Evolutionary conservation across 92 coral and sea anemone genomes (phyloP).

Genomic region (Plumapathes pennacea): DNA sequence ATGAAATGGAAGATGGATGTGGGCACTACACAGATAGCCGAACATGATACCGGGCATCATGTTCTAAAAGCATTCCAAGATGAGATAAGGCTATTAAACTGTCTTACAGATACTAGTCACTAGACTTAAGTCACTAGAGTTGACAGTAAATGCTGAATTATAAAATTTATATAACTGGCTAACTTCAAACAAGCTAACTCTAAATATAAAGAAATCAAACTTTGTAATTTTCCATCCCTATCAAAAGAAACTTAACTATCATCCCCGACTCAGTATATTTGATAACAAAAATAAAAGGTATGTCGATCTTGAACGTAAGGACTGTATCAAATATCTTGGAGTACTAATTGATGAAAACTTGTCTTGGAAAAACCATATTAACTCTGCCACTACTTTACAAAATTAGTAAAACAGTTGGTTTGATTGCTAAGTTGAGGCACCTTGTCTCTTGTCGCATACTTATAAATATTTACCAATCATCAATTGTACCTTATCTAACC

Average conservation of each 20-base stretch:
- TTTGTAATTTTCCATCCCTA: slow-evolving; percentile 18
- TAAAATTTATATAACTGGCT: slow-evolving; percentile 6
- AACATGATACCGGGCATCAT: too few relatives aligned
- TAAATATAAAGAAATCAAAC: slow-evolving; percentile 6
- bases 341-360: slow-evolving; percentile 6
- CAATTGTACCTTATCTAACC: slow-evolving; percentile 9
- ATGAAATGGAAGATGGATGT: too few relatives aligned
- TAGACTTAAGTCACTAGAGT: slow-evolving; percentile 22
- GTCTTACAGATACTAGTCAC: too few relatives aligned
- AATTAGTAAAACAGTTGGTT: slow-evolving; percentile 13
- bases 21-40: too few relatives aligned
- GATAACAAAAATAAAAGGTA: neutral
- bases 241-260: slow-evolving; percentile 5
- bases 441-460: slow-evolving; percentile 16
- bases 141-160: slow-evolving; percentile 8
- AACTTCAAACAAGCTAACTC: slow-evolving; percentile 7
- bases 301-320: slow-evolving; percentile 1
- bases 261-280: neutral
- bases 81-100: too few relatives aligned
- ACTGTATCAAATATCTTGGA: slow-evolving; percentile 21
- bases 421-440: slow-evolving; percentile 27
- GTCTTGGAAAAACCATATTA: slow-evolving; percentile 19
- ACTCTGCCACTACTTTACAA: too few relatives aligned
- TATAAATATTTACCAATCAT: slow-evolving; percentile 16
- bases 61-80: too few relatives aligned